Conservation (phyloP, 1,140 invertebrate genomes). For the Saccostrea cuccullata region DNA sequence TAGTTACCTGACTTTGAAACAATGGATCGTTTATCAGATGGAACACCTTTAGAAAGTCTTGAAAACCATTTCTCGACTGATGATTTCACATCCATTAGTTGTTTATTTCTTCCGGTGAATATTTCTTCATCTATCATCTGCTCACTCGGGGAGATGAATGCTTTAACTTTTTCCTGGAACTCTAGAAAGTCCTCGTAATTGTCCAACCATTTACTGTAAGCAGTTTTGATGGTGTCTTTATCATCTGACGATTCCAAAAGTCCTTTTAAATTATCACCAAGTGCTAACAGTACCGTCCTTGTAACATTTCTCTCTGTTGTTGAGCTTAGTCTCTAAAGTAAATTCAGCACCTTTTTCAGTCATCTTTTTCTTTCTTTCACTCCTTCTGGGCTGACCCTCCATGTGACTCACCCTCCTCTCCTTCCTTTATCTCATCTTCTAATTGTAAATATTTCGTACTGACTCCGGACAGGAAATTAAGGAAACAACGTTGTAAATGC, state of each 20-base stretch:
- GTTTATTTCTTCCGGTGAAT: slow-evolving; percentile 27
- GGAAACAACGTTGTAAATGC: neutral
- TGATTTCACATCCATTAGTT: slow-evolving; percentile 3
- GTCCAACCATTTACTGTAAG: slow-evolving; percentile 16
- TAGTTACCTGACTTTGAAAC: neutral
- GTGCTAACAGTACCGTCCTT: neutral
- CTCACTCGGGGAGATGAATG: neutral
- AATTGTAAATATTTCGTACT: slow-evolving; percentile 18
- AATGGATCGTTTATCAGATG: neutral
- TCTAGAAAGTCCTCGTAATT: slow-evolving; percentile 39
- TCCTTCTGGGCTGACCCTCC: neutral
- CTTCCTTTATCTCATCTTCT: slow-evolving; percentile 12
- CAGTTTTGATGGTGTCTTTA: neutral
- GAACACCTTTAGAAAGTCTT: neutral
- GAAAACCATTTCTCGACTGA: slow-evolving; percentile 34
- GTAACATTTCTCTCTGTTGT: neutral
- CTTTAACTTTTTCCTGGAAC: slow-evolving; percentile 18
- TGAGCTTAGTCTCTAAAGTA: neutral
- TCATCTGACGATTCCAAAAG: neutral
- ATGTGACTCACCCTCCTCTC: neutral
- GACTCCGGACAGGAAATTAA: neutral
- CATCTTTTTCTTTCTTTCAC: slow-evolving; percentile 16
- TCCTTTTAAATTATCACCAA: slow-evolving; percentile 27
- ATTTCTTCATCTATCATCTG: neutral
- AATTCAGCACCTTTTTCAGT: slow-evolving; percentile 32